Evolutionary conservation across 2,888 invertebrate species (phyloP).

Genomic region (Strigamia transsilvanica): DNA sequence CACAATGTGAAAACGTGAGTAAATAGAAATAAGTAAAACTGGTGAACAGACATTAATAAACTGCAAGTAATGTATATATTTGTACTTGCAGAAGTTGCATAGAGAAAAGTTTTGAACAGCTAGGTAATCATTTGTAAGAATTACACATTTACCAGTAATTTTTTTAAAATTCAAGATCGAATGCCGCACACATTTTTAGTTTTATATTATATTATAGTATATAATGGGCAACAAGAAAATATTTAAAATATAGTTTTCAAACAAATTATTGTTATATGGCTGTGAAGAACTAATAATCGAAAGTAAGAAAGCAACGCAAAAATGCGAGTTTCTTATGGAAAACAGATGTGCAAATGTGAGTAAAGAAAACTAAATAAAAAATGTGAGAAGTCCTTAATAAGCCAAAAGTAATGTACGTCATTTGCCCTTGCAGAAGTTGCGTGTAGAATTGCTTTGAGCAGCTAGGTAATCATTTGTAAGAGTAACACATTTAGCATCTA

Average conservation of each 20-base stretch:
- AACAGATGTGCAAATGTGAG: background rate
- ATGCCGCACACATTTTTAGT: too few relatives aligned
- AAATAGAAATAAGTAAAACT: background rate
- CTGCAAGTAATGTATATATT: background rate
- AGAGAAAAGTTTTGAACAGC: too few relatives aligned
- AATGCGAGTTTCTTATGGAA: too few relatives aligned
- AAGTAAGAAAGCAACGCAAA: too few relatives aligned
- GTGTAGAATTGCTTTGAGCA: background rate
- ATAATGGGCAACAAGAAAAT: too few relatives aligned
- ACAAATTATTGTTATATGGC: too few relatives aligned
- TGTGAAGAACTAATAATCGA: too few relatives aligned
- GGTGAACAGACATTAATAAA: background rate
- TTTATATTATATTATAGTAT: too few relatives aligned
- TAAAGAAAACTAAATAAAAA: background rate
- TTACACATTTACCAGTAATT: too few relatives aligned
- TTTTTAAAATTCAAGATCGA: too few relatives aligned
- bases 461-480: background rate
- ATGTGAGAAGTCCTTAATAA: background rate
- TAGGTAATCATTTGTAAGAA: background rate
- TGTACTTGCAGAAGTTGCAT: background rate
- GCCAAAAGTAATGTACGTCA: background rate
- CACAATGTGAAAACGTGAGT: background rate
- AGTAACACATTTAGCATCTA: too few relatives aligned
- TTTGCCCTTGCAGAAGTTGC: background rate
- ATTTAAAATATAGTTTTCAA: too few relatives aligned